Percentiles rank a stretch among this genome's conserved stretches.
Conservation (phyloP, 2,888 invertebrate species). For the Diaprepes abbreviatus region DNA sequence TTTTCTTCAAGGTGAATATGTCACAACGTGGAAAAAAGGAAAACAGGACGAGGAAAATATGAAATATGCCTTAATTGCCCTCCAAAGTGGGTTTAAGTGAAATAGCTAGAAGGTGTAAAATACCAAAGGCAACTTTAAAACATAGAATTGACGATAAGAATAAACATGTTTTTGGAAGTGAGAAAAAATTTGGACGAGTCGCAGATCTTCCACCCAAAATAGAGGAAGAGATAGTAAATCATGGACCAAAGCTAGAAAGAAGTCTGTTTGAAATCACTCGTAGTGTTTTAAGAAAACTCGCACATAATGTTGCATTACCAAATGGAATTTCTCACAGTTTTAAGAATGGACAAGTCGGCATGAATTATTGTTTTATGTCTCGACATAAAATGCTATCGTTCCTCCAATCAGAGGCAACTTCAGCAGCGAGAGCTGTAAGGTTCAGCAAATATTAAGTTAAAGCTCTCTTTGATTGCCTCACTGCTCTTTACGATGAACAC, state of each 20-base stretch:
- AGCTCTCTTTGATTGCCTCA: no score
- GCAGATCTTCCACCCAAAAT: not conserved
- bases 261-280: no score
- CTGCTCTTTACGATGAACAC: not conserved
- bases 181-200: not conserved
- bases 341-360: not conserved
- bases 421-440: not conserved
- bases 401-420: not conserved
- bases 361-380: slow-evolving; percentile 2
- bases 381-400: not conserved
- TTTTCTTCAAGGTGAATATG: no score
- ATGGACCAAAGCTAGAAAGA: not conserved
- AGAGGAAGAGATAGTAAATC: no score
- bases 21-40: not conserved
- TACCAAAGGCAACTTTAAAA: no score
- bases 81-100: slow-evolving; percentile 15
- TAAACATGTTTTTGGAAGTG: no score
- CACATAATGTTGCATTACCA: no score
- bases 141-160: not conserved
- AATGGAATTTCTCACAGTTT: no score
- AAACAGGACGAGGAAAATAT: slow-evolving; percentile 8
- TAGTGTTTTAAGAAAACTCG: no score
- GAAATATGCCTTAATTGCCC: slow-evolving; percentile 10
- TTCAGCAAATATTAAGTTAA: not conserved
- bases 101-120: no score